phyloP scores from a whole-genome alignment of 2,888 invertebrate species.

The Drosophila demipolita region DNA sequence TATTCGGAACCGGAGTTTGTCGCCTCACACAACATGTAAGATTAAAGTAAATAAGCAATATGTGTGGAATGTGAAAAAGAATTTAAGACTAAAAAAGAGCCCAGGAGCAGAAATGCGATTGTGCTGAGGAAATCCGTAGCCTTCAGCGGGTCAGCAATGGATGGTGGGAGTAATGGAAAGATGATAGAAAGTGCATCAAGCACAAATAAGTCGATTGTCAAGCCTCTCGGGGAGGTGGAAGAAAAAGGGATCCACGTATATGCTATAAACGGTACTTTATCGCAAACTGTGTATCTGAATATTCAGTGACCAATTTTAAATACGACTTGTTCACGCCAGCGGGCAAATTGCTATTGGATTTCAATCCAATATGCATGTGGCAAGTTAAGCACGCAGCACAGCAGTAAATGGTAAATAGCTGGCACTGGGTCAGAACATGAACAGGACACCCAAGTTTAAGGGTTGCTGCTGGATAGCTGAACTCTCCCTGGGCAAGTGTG shows the following conservation, averaged over 20 bases:
- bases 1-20: neutral
- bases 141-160: neutral
- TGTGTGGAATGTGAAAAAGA: neutral
- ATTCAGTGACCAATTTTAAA: neutral
- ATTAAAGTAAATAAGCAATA: neutral
- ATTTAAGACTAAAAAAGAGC: neutral
- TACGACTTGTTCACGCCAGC: neutral
- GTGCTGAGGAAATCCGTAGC: neutral
- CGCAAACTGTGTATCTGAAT: neutral
- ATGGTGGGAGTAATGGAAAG: neutral
- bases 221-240: neutral
- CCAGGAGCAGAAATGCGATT: neutral
- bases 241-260: neutral
- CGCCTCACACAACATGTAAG: neutral
- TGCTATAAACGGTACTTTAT: neutral
- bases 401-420: neutral
- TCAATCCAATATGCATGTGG: neutral
- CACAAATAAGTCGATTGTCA: neutral
- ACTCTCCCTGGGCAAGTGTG: neutral
- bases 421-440: slow-evolving; percentile 14
- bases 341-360: neutral
- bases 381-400: neutral
- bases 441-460: slow-evolving; percentile 14
- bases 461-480: neutral
- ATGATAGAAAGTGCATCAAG: neutral